Conservation (phyloP, 2,113 vertebrate species). For the Cynoglossus semilaevis region DNA sequence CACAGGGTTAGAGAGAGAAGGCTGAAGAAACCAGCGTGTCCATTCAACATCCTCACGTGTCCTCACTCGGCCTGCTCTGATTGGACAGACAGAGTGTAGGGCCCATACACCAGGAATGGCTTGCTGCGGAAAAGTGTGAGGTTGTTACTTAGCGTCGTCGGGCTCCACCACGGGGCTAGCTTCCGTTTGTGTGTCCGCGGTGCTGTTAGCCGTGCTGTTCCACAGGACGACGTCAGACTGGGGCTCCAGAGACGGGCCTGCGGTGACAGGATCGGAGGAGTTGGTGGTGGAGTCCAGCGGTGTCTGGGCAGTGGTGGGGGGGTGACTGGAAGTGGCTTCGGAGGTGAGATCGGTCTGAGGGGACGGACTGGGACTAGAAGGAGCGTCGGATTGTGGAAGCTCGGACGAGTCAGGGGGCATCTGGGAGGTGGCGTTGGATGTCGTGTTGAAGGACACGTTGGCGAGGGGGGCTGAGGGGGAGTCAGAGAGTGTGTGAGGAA, state of each 20-base stretch:
- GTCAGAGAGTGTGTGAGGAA: constrained; percentile 29
- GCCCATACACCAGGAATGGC: constrained; percentile 8
- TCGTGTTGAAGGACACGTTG: constrained; percentile 2
- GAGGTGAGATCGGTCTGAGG: constrained; percentile 4
- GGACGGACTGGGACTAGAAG: background rate
- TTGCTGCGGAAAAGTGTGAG: constrained; percentile 3
- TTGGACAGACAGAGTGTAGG: background rate
- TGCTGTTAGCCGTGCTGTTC: constrained; percentile 39
- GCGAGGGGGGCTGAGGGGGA: constrained; percentile 17
- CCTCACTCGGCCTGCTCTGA: constrained; percentile 7
- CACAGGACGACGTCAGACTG: constrained; percentile 13
- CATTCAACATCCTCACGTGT: constrained; percentile 5
- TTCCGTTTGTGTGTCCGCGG: constrained; percentile 30
- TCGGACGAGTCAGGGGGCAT: background rate
- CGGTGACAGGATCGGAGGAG: constrained; percentile 5
- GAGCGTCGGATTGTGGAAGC: constrained; percentile 13
- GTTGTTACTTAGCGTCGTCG: constrained; percentile 31
- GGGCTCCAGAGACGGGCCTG: constrained; percentile 24
- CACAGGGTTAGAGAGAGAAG: constrained; percentile 16
- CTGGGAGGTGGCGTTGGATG: constrained; percentile 34
- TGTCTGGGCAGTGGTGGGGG: constrained; percentile 20
- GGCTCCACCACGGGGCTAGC: constrained; percentile 5
- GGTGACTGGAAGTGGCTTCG: background rate
- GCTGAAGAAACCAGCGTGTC: constrained; percentile 15
- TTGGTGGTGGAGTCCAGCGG: constrained; percentile 16